These are phyloP conservation scores for Eupithecia abbreviata DNA, from an alignment of 2,888 invertebrate species.

Conservation along the genomic window DNA sequence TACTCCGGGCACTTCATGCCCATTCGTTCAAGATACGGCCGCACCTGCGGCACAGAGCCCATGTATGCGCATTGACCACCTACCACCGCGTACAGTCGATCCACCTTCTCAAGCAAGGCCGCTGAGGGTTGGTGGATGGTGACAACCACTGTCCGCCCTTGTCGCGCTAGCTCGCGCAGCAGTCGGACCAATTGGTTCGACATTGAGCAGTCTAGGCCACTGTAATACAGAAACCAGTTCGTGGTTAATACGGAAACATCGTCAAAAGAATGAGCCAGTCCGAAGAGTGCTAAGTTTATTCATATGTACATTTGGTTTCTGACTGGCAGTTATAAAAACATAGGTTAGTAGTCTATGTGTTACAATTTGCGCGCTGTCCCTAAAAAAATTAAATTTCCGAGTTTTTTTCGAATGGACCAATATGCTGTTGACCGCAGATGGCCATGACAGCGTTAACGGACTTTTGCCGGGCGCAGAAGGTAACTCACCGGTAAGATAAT, in stretches of 20 bases:
- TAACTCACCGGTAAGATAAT: too few species aligned
- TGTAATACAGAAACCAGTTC: constrained; percentile 47
- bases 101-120: constrained; percentile 93
- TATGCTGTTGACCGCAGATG: too few species aligned
- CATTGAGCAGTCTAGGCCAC: constrained; percentile 83
- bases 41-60: constrained; percentile 89
- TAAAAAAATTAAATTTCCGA: too few species aligned
- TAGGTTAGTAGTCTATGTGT: not conserved
- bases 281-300: not conserved
- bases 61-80: constrained; percentile 91
- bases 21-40: constrained; percentile 89
- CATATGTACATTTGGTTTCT: not conserved
- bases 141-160: constrained; percentile 93
- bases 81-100: constrained; percentile 92
- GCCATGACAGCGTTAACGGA: too few species aligned
- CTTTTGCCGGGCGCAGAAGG: too few species aligned
- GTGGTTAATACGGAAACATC: not conserved
- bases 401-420: too few species aligned
- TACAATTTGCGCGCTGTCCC: not conserved
- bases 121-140: constrained; percentile 97
- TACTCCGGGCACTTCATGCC: constrained; percentile 92
- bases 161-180: constrained; percentile 90
- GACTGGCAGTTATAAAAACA: not conserved
- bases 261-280: not conserved
- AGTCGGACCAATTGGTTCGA: constrained; percentile 92